Evolutionary conservation across 1,140 invertebrate species (phyloP).

Genomic region (Penaeus japonicus): DNA sequence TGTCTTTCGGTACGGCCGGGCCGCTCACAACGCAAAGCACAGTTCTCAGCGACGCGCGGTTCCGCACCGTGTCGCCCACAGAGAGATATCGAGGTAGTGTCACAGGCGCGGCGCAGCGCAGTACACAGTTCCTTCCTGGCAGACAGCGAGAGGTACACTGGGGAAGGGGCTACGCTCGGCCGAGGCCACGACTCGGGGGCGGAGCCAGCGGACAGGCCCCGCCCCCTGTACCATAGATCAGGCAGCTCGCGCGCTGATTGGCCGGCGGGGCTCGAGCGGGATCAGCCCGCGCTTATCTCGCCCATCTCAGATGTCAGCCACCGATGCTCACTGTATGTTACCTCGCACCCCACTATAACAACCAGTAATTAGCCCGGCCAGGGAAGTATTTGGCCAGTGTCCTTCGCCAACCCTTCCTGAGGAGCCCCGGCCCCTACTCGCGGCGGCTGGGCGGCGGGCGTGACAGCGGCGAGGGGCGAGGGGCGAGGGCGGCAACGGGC

Average conservation of each 20-base stretch:
- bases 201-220: neutral
- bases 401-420: constrained; percentile 38
- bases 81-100: neutral
- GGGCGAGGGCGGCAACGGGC: neutral
- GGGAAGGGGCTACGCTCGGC: constrained; percentile 32
- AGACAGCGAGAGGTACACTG: constrained; percentile 52
- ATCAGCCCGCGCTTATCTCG: constrained; percentile 45
- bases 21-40: neutral
- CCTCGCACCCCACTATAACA: constrained; percentile 53
- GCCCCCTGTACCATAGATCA: constrained; percentile 54
- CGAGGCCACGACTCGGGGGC: constrained; percentile 32
- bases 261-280: neutral
- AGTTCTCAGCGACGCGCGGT: constrained; percentile 11
- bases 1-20: constrained; percentile 25
- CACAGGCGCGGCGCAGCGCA: constrained; percentile 35
- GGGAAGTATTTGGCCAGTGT: constrained; percentile 50
- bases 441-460: neutral
- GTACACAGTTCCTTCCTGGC: constrained; percentile 25
- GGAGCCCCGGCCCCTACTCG: neutral
- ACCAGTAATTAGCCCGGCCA: constrained; percentile 51
- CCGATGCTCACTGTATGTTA: constrained; percentile 48
- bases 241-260: constrained; percentile 14
- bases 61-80: constrained; percentile 17
- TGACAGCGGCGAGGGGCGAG: neutral
- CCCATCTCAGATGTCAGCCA: constrained; percentile 55